Conservation (phyloP, 2,797 vertebrate species). For the Miichthys miiuy region DNA sequence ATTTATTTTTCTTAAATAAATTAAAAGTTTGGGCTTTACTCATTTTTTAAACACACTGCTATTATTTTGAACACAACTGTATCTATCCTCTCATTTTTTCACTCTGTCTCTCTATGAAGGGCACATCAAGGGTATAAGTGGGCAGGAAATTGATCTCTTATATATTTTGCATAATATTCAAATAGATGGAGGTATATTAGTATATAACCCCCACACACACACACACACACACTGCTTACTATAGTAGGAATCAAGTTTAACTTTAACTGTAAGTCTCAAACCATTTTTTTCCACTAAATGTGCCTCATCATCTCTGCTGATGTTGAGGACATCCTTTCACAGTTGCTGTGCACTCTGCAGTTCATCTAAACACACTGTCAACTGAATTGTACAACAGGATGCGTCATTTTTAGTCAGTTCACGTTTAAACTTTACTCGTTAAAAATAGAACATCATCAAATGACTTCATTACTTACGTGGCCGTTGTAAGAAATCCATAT, state of each 20-base stretch:
- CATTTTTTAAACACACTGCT: too few species aligned
- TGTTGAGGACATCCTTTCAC: not conserved
- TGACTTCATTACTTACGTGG: conserved; percentile 46
- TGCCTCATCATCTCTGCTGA: not conserved
- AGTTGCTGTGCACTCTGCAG: not conserved
- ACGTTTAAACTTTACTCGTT: not conserved
- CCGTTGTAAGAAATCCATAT: conserved; percentile 58
- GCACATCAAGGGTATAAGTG: conserved; percentile 27
- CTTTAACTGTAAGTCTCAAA: not conserved
- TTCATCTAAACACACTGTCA: not conserved
- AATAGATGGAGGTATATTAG: conserved; percentile 21
- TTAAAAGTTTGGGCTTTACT: too few species aligned
- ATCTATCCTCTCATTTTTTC: too few species aligned
- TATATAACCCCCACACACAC: not conserved
- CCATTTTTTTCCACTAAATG: not conserved
- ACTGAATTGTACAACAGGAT: too few species aligned
- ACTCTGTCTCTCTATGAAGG: conserved; percentile 1
- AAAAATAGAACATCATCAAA: not conserved
- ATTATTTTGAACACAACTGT: too few species aligned
- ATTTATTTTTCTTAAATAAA: too few species aligned
- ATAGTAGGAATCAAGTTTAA: not conserved
- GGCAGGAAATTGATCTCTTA: conserved; percentile 4
- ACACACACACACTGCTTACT: not conserved
- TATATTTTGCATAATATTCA: conserved; percentile 49
- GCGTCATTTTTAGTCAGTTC: not conserved